Evolutionary conservation across 2,888 invertebrate genomes (phyloP).

Genomic region (Aethes cnicana): DNA sequence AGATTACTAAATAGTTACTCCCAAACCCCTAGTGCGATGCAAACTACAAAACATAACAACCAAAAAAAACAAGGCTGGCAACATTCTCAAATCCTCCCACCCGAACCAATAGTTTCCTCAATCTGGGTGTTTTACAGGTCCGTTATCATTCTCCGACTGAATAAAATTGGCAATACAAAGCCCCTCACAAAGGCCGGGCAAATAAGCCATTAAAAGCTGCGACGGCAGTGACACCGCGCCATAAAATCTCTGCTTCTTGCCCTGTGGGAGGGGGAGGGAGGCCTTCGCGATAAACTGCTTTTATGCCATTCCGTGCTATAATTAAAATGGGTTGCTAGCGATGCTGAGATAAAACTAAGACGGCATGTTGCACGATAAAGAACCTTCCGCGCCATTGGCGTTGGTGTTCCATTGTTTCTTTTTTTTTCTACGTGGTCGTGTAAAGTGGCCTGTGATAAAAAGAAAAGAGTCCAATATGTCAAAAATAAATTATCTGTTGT

Average conservation of each 20-base stretch:
- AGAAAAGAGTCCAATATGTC: no score
- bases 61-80: no score
- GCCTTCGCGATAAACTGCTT: slow-evolving; percentile 66
- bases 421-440: no score
- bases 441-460: no score
- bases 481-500: no score
- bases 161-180: slow-evolving; percentile 75
- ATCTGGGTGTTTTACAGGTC: slow-evolving; percentile 42
- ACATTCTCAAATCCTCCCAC: not conserved
- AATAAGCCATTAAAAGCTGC: slow-evolving; percentile 82
- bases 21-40: no score
- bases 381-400: slow-evolving; percentile 45
- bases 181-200: slow-evolving; percentile 71
- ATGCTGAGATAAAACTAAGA: slow-evolving; percentile 33
- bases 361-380: slow-evolving; percentile 52
- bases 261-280: slow-evolving; percentile 43
- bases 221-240: slow-evolving; percentile 65
- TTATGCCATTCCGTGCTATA: slow-evolving; percentile 76
- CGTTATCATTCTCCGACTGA: slow-evolving; percentile 62
- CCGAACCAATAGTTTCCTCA: slow-evolving; percentile 23
- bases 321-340: slow-evolving; percentile 73
- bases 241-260: slow-evolving; percentile 82
- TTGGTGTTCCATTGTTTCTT: no score
- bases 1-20: no score
- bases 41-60: no score